Conservation (phyloP, 2,888 invertebrate species). For the Serrognathus titanus region DNA sequence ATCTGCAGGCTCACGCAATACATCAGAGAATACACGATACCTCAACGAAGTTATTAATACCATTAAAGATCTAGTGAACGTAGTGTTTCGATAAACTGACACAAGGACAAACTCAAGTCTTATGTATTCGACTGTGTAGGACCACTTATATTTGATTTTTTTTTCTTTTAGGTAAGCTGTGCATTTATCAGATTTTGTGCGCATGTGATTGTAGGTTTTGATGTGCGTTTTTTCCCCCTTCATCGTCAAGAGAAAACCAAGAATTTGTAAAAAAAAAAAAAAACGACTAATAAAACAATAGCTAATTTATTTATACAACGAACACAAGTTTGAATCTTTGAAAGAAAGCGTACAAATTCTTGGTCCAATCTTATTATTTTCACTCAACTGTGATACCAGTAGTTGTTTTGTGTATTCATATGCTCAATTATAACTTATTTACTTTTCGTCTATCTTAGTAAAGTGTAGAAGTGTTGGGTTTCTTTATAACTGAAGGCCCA, state of each 20-base stretch:
- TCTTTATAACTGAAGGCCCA: no score
- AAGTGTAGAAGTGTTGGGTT: neutral
- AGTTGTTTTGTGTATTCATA: constrained; percentile 40
- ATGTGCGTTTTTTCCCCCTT: constrained; percentile 10
- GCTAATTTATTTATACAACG: no score
- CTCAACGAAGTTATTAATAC: constrained; percentile 71
- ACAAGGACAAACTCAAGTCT: neutral
- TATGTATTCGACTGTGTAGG: constrained; percentile 26
- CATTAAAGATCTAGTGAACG: constrained; percentile 69
- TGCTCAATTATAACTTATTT: constrained; percentile 45
- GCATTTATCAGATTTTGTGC: constrained; percentile 35
- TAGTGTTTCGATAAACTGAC: constrained; percentile 53
- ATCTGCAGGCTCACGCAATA: constrained; percentile 67
- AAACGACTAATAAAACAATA: no score
- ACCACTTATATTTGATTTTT: constrained; percentile 28
- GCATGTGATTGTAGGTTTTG: constrained; percentile 14
- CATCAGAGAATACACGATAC: constrained; percentile 64
- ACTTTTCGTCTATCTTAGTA: constrained; percentile 12
- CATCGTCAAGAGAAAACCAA: neutral
- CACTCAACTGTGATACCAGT: constrained; percentile 50
- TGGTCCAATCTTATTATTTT: constrained; percentile 32
- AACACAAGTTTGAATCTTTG: no score
- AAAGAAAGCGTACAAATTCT: no score
- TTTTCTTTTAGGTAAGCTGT: constrained; percentile 35
- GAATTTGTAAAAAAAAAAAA: no score